Evolutionary conservation across 2,888 invertebrate genomes (phyloP).

Genomic region (Anagyrus pseudococci): DNA sequence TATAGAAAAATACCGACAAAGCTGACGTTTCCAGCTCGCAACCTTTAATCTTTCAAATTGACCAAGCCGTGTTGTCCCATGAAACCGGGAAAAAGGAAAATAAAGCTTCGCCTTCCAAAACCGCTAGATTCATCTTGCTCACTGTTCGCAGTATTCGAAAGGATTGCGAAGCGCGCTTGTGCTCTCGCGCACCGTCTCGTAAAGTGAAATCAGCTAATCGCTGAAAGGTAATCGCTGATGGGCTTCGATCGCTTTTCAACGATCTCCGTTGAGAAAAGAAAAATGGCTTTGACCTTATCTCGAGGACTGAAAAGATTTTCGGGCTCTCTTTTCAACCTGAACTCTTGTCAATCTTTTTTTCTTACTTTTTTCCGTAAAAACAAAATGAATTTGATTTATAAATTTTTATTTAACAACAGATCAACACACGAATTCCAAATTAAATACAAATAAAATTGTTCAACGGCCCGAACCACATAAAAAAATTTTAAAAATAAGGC

Average conservation of each 20-base stretch:
- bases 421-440: too few relatives aligned
- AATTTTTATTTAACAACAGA: too few relatives aligned
- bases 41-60: conserved; percentile 36
- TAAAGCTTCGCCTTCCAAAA: not conserved
- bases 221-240: conserved; percentile 29
- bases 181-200: too few relatives aligned
- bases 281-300: conserved; percentile 21
- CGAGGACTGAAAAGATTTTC: not conserved
- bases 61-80: conserved; percentile 14
- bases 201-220: conserved; percentile 36
- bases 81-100: not conserved
- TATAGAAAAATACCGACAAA: not conserved
- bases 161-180: not conserved
- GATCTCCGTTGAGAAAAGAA: conserved; percentile 2
- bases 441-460: too few relatives aligned
- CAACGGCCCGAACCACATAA: too few relatives aligned
- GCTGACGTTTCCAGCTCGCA: not conserved
- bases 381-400: too few relatives aligned
- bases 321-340: not conserved
- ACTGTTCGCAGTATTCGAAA: not conserved
- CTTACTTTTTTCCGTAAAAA: not conserved
- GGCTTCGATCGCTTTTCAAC: not conserved
- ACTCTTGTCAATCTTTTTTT: not conserved
- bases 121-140: conserved; percentile 21
- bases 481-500: too few relatives aligned